Evolutionary conservation across 2,888 invertebrate species (phyloP), one percentile per base, ranked within the genome.

Genomic region (Cosmia trapezina): DNA sequence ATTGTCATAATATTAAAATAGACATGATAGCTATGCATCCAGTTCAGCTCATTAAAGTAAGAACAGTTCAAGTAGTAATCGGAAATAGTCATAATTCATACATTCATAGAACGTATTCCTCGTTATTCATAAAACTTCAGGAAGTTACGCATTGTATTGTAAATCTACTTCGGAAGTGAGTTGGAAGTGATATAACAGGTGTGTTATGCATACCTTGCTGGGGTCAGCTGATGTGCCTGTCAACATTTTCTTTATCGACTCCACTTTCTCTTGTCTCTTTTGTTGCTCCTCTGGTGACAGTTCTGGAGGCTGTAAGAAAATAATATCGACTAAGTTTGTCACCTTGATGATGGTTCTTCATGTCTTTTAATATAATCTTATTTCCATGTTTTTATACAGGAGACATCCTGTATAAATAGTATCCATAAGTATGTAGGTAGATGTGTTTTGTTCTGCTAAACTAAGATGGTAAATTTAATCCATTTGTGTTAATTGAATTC

Each of bases 191-290:
- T 61, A 43, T 65, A 75, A 73, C 51, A 77, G 53, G 17, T 49
- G 71, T n/a, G 28, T 68, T 59, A 70, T 56, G 78, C 85, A 82
- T 82, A 96, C 96, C 94, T 96, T 96, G 83, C 87, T 94, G 19
- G 94, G 94, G 85, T 96, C 96, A 57, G 94, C 93, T 37, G 96
- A 94, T 7, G 97, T 96, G 89, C 98, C 97, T 0, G 98, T 97
- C 22, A 99, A 96, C 98, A 99, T 98, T 93, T 98, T 98, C 91
- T 98, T 98, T 81, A 99, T 99, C 17, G 98, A 98, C 90, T 99
- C 98, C 8, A 98, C 98, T 94, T 99, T 99, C 91, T 98, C 98
- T 90, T 97, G 97, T 19, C 99, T 96, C 81, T 98, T 97, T 88
- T 98, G 97, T 90, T 98, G 98, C 90, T 99, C 99, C 89, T 98